Conservation (phyloP, 2,113 vertebrate genomes). For the Malaclemys terrapin region DNA sequence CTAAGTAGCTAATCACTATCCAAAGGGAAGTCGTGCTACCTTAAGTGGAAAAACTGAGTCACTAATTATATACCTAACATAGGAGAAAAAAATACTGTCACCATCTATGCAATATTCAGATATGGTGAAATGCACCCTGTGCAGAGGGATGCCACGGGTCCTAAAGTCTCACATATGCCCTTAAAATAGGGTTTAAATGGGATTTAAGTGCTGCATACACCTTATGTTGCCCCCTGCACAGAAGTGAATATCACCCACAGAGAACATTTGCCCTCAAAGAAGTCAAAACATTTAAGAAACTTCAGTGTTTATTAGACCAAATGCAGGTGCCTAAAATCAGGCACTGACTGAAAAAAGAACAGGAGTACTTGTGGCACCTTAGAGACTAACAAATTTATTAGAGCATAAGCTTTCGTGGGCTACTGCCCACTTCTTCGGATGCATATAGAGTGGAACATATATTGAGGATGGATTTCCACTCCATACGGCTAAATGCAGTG, state of each 20-base stretch:
- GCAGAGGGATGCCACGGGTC: not conserved
- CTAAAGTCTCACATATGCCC: not conserved
- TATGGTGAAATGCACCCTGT: not conserved
- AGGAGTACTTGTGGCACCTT: too few relatives aligned
- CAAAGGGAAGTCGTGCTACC: not conserved
- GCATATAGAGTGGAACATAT: too few relatives aligned
- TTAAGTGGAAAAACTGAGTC: not conserved
- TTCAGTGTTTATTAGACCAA: not conserved
- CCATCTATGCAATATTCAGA: not conserved
- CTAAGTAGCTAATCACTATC: not conserved
- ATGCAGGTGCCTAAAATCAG: not conserved
- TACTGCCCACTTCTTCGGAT: too few relatives aligned
- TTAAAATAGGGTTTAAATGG: not conserved
- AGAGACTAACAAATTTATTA: too few relatives aligned
- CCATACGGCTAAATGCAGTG: too few relatives aligned
- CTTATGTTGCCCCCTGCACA: not conserved
- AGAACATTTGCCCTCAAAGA: not conserved
- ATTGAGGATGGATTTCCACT: too few relatives aligned
- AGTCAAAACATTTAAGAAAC: not conserved
- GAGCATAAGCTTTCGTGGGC: too few relatives aligned
- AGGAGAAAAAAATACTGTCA: not conserved
- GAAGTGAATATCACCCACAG: not conserved
- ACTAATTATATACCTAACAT: not conserved
- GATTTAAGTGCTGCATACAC: not conserved
- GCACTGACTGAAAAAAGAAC: not conserved